A percentile compares a stretch with the other conserved stretches of the same genome.
These are phyloP conservation scores for Corapipo altera DNA, from an alignment of 2,113 vertebrate species.

Conservation along the genomic window DNA sequence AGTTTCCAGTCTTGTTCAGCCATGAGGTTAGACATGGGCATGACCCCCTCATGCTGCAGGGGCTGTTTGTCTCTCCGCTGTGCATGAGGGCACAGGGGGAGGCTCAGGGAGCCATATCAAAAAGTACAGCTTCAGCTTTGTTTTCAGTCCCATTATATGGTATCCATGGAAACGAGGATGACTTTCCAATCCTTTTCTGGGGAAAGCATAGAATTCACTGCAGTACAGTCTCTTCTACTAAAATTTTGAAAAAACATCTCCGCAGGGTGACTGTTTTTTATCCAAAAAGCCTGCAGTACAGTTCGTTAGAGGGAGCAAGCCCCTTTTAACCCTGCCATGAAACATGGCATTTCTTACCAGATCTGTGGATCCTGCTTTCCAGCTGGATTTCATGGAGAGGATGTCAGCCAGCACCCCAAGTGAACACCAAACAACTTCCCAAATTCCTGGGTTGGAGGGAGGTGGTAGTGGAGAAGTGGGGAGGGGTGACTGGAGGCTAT, in stretches of 20 bases:
- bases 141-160: background rate
- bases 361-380: background rate
- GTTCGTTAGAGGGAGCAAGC: accelerated
- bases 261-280: background rate
- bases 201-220: background rate
- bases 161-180: slow-evolving; percentile 43
- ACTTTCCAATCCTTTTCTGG: background rate
- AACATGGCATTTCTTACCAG: background rate
- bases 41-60: background rate
- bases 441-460: background rate
- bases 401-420: background rate
- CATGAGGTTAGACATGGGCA: accelerated
- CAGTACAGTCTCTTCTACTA: background rate
- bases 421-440: background rate
- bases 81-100: background rate
- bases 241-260: slow-evolving; percentile 18
- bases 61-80: background rate
- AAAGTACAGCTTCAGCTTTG: background rate
- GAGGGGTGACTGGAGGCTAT: background rate
- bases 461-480: background rate
- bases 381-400: background rate
- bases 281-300: background rate
- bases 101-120: background rate
- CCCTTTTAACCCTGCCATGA: background rate
- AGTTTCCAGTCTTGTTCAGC: background rate